Evolutionary conservation across 2,113 vertebrate genomes (phyloP).

Genomic region (Pteruthius melanotis): DNA sequence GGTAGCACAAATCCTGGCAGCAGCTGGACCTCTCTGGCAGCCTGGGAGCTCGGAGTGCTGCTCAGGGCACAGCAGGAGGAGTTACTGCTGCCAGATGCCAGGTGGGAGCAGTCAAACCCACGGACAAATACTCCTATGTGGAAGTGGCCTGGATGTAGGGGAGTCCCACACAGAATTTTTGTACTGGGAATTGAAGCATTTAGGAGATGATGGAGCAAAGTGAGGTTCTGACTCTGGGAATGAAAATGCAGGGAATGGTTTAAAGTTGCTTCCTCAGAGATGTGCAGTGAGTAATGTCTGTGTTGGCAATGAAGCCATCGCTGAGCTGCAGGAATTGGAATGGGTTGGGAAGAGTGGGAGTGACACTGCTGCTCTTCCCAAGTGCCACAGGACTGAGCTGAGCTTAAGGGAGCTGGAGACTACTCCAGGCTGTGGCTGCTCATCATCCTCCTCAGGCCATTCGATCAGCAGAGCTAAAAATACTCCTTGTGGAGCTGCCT

Average conservation of each 20-base stretch:
- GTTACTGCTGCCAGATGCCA: neutral
- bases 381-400: neutral
- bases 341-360: neutral
- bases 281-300: neutral
- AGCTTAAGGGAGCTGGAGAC: neutral
- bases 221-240: neutral
- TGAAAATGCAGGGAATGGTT: neutral
- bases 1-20: neutral
- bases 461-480: neutral
- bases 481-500: neutral
- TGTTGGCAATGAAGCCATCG: neutral
- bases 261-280: neutral
- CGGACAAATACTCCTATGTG: neutral
- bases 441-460: rapidly evolving
- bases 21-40: neutral
- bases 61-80: neutral
- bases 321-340: neutral
- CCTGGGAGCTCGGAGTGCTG: neutral
- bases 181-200: neutral
- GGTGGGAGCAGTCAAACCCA: neutral
- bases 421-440: neutral
- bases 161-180: neutral
- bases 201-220: neutral
- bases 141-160: neutral
- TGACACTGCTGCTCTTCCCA: neutral